Base-by-base conservation (phyloP, 2,797 vertebrate genomes). In the Syndactyla subalaris region DNA sequence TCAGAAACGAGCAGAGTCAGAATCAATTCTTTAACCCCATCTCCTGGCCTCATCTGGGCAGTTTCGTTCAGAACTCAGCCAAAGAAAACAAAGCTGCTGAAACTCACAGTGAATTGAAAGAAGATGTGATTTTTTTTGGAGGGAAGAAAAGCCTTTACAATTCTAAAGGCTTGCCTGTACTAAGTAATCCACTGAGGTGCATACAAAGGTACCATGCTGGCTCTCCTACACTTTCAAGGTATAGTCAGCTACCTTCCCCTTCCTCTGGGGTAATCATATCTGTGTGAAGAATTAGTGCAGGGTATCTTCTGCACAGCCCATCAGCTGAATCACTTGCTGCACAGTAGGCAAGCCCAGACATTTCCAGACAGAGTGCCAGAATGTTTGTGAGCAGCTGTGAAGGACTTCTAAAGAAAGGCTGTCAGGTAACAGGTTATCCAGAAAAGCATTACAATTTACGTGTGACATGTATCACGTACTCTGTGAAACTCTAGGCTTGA, bases 1-100 rank as follows among this genome's bases (percentile, higher is more conserved):
- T 30, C 48, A 80, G 80, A 88, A 91, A 59, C 0, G 4, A 76
- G 45, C 38, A 48, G 61, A 79, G 61, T 39, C 49, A 85, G 89
- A 94, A 66, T 9, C 61, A 57, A 18, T 90, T 95, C 78, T 87
- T 85, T 61, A 94, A 89, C 88, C 90, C 83, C 88, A 90, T 61
- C 88, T 96, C 83, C 81, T 93, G 93, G 91, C 67, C 74, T 94
- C 67, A 49, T 49, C 49, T 39, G 18, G 45, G 55, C 52, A 80
- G 70, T 38, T 63, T 15, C 1, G 0, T 29, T 70, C n/a, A 67
- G 26, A 65, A 58, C 2, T 4, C 32, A 55, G 54, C 46, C 5
- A 12, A 68, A 79, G 85, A 38, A 86, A 88, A 75, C 0, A 1
- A 78, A 78, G 51, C 46, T 76, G 54, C 30, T 78, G 51, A 66